Evolutionary conservation across 2,888 invertebrate genomes (phyloP).

Genomic region (Campoplex capitator): DNA sequence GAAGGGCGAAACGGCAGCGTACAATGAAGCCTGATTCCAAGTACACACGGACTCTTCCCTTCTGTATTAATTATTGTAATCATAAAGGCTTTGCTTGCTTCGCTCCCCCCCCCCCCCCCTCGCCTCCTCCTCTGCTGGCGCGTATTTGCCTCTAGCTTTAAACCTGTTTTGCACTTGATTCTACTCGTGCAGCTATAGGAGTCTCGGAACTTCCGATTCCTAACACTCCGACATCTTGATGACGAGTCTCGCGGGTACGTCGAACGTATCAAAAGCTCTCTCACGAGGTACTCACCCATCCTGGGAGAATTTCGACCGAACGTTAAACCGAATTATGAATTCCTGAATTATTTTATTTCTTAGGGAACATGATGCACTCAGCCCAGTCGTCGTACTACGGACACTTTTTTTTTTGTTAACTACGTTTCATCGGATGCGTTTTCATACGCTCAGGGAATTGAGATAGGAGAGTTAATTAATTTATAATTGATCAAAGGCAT

Average conservation of each 20-base stretch:
- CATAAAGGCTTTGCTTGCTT: conserved; percentile 31
- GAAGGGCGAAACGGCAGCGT: conserved; percentile 15
- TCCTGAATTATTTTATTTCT: not conserved
- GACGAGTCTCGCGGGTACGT: conserved; percentile 22
- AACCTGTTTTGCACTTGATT: conserved; percentile 6
- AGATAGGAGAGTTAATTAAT: not conserved
- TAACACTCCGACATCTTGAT: conserved; percentile 44
- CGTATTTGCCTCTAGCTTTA: not conserved
- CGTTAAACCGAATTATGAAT: not conserved
- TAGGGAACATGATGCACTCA: not conserved
- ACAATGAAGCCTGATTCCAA: conserved; percentile 38
- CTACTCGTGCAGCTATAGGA: not conserved
- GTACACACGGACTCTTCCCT: conserved; percentile 53
- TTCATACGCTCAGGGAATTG: not conserved
- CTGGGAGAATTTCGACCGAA: not conserved
- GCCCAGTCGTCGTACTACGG: too few relatives aligned
- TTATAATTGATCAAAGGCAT: conserved; percentile 2
- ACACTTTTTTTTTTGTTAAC: not conserved
- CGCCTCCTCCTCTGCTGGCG: not conserved
- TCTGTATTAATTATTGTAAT: conserved; percentile 71
- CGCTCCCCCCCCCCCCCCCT: not conserved
- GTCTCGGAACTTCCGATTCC: conserved; percentile 33
- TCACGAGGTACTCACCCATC: not conserved
- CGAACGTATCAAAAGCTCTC: conserved; percentile 20
- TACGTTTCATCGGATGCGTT: not conserved